Base-by-base conservation (phyloP, 2,888 invertebrate species). In the Apamea sordens region DNA sequence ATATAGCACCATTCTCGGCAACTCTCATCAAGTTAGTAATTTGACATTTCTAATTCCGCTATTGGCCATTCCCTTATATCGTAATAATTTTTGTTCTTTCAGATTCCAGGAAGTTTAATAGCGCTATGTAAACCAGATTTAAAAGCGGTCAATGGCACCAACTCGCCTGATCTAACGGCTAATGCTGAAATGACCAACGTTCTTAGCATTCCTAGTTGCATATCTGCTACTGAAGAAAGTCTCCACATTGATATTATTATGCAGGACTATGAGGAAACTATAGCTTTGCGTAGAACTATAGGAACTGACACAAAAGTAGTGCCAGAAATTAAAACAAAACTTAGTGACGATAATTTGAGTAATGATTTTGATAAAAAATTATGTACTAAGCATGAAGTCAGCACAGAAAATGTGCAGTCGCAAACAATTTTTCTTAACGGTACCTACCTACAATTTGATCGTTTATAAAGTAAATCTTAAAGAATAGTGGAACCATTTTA, bases 351-450 rank as follows among this genome's bases (percentile, higher is more conserved):
- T 32, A 69, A 56, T 74, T 87, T 92, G 4, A 90, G 90, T 24
- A 92, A 92, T 80, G 86, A 93, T 69, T 91, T 92, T 82, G 91
- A 93, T 44, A 86, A 91, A 50, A 91, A 91, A 73, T 85, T 91
- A 73, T 89, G 85, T 79, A 90, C 90, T 61, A 91, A 91, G 73
- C 85, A 88, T 74, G 84, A 90, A 80, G 82, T 88, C n/a, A 88
- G 90, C 44, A 86, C 88, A 32, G 93, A 93, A 85, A 92, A 92
- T 86, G 86, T 91, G 56, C 86, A 92, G 63, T 93, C 94, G 0
- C 91, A 94, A 85, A 93, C 93, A 53, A 94, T 96, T 90, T 96
- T 96, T 91, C 90, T 96, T 80, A 92, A 94, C 77, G 96, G 96
- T 96, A 93, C 47, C 28, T 96, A 93, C 36, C 41, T 76, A 59